Evolutionary conservation across 2,113 vertebrate species (phyloP), one percentile per base, ranked within the genome.

Genomic region (Odocoileus hemionus): DNA sequence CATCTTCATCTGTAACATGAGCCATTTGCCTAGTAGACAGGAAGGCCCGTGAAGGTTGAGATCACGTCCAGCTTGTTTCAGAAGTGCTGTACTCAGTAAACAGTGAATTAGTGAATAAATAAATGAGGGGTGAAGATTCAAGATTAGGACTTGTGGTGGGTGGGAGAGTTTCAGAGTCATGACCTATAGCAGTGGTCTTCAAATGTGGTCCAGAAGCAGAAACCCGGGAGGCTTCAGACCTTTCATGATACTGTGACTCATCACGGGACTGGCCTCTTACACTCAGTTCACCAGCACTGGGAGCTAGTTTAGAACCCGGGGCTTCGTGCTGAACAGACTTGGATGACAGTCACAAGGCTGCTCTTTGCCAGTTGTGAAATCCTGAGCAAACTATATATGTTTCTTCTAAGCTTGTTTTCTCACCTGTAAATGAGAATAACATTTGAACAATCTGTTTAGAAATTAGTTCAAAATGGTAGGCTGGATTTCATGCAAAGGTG

Each of bases 391-490:
- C 76, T 52, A n/a, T 61, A 26, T 39, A 8, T 47, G 5, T 87
- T 74, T 82, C 88, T 92, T 3, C n/a, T 57, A 61, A 84, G 52
- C 54, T 92, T 94, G n/a, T 83, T 91, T 95, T 76, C 76, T 92
- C 30, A 61, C 30, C 2, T 61, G 16, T 61, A 83, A 92, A 55
- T 50, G 17, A 86, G 70, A 67, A 43, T 90, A 67, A 55, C 25
- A 88, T 14, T 88, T 14, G 54, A 82, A 54, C 54, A 39, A 28
- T 54, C 87, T 91, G n/a, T 70, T 94, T 80, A 67, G 45, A 86
- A 76, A 87, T 92, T 64, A 83, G 76, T 83, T 92, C 25, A 88
- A 74, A 87, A 84, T 52, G 76, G 36, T 50, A 87, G 61, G 83
- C 54, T 76, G 85, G 82, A 90, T 17, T 15, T 28, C 11, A 79